Conservation (phyloP, 2,888 invertebrate species). For the Brachypalpus laphriformis region DNA sequence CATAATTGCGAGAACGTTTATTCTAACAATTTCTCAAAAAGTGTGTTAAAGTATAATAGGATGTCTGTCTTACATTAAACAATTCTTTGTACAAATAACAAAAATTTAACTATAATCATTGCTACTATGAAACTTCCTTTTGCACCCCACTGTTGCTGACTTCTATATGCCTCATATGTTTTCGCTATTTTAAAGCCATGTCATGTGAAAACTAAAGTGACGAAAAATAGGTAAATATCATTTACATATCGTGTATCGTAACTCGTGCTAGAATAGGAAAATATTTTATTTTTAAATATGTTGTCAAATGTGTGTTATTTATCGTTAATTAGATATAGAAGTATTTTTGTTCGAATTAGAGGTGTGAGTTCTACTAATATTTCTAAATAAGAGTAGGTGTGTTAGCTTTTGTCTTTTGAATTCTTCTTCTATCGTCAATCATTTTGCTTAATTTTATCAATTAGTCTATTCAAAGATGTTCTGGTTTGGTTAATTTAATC, state of each 20-base stretch:
- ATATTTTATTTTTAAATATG: slow-evolving; percentile 24
- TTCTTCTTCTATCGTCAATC: not conserved
- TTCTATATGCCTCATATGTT: not conserved
- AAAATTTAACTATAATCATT: too few species aligned
- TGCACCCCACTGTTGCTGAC: not conserved
- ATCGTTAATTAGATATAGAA: slow-evolving; percentile 18
- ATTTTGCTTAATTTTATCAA: not conserved
- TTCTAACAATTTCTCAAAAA: too few species aligned
- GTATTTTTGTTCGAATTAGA: not conserved
- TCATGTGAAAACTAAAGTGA: not conserved
- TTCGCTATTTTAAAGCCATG: not conserved
- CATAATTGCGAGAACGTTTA: too few species aligned
- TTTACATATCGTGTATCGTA: not conserved
- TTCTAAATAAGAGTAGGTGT: slow-evolving; percentile 11
- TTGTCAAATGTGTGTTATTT: slow-evolving; percentile 32
- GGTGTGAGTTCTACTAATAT: not conserved
- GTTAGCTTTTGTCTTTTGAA: not conserved
- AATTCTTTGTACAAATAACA: too few species aligned
- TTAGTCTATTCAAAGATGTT: not conserved
- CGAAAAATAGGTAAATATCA: not conserved
- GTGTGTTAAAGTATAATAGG: too few species aligned
- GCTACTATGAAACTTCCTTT: not conserved
- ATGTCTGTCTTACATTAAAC: too few species aligned
- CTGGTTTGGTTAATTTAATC: not conserved
- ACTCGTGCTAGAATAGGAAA: slow-evolving; percentile 1